Conservation (phyloP, 2,888 invertebrate species). For the Rhingia campestris region DNA sequence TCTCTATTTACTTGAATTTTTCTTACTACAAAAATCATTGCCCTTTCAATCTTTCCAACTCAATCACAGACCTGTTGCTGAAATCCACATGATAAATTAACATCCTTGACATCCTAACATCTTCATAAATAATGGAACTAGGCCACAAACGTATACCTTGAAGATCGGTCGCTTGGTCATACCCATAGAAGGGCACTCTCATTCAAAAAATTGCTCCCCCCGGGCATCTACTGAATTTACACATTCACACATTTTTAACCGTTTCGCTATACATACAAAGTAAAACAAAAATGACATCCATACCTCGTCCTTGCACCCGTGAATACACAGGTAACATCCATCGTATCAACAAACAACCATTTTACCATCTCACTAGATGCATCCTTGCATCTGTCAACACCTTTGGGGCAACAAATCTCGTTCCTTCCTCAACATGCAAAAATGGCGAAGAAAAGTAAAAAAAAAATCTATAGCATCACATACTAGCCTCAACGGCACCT, state of each 20-base stretch:
- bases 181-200: conserved; percentile 11
- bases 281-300: conserved; percentile 14
- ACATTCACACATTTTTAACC: conserved; percentile 25
- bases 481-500: conserved; percentile 26
- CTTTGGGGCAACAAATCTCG: conserved; percentile 54
- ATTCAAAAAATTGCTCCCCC: conserved; percentile 15
- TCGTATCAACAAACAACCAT: conserved; percentile 9
- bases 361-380: conserved; percentile 20
- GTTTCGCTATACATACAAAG: conserved; percentile 6
- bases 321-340: neutral
- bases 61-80: conserved; percentile 23
- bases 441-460: conserved; percentile 3
- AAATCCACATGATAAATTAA: neutral
- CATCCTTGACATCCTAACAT: conserved; percentile 38
- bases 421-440: conserved; percentile 34
- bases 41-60: neutral
- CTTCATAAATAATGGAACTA: conserved; percentile 40
- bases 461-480: conserved; percentile 5
- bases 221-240: conserved; percentile 18
- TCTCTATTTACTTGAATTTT: neutral
- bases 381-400: conserved; percentile 56
- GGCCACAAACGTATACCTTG: conserved; percentile 25
- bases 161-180: conserved; percentile 40
- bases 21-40: neutral
- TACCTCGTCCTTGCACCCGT: conserved; percentile 34